Evolutionary conservation across 2,797 vertebrate species (phyloP).

Genomic region (Galaxias olidus): DNA sequence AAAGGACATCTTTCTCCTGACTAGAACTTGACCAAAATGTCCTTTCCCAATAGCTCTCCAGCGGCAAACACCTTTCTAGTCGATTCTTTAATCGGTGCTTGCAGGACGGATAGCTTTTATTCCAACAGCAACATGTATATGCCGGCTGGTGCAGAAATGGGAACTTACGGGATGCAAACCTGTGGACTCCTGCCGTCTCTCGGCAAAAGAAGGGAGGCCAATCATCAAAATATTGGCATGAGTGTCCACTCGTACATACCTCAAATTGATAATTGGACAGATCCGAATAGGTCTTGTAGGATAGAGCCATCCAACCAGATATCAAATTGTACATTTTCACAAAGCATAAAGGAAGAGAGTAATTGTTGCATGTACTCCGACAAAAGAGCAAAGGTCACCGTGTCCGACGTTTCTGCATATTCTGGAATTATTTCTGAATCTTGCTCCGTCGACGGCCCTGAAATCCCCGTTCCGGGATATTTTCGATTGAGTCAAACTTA

Average conservation of each 20-base stretch:
- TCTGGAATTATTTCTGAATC: constrained; percentile 88
- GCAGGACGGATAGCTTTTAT: constrained; percentile 98
- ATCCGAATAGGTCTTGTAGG: constrained; percentile 93
- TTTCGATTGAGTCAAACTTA: constrained; percentile 99
- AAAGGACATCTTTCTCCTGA: constrained; percentile 97
- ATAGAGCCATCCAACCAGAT: constrained; percentile 94
- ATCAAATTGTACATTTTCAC: constrained; percentile 93
- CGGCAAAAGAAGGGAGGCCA: constrained; percentile 95
- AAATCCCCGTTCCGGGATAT: constrained; percentile 97
- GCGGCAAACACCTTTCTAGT: constrained; percentile 97
- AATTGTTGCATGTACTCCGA: constrained; percentile 99
- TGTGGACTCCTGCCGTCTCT: constrained; percentile 99
- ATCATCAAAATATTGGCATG: constrained; percentile 97
- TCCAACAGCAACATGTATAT: constrained; percentile 98
- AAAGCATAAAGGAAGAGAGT: constrained; percentile 98
- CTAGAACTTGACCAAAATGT: constrained; percentile 89
- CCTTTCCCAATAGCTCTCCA: constrained; percentile 98
- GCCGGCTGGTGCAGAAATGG: constrained; percentile 95
- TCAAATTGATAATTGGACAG: constrained; percentile 98
- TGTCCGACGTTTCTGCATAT: constrained; percentile 89
- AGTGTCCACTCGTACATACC: constrained; percentile 98
- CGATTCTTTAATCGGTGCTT: constrained; percentile 98
- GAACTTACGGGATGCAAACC: constrained; percentile 99
- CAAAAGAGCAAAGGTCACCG: constrained; percentile 93
- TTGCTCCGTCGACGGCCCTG: constrained; percentile 90